Conservation (phyloP, 2,888 invertebrate species). For the Lithodes maja region DNA sequence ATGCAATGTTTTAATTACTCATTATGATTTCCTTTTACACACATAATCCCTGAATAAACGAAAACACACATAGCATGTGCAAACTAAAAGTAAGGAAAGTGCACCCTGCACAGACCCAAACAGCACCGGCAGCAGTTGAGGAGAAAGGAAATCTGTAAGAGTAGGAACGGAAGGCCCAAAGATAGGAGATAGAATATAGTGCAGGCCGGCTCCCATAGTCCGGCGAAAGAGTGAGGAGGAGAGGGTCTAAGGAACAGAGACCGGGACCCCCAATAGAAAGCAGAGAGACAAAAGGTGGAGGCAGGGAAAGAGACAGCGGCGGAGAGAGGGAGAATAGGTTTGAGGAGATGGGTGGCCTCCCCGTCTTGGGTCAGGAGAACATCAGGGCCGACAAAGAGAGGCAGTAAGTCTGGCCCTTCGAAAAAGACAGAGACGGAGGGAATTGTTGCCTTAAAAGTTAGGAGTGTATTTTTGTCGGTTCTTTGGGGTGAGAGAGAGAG, state of each 20-base stretch:
- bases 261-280: background rate
- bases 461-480: background rate
- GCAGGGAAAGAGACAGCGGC: background rate
- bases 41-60: no score
- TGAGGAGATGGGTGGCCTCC: background rate
- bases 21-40: no score
- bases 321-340: background rate
- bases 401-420: background rate
- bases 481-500: background rate
- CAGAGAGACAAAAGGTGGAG: background rate
- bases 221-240: background rate
- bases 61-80: no score
- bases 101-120: no score
- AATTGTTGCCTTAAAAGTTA: slow-evolving; percentile 2
- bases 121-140: background rate
- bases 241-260: no score
- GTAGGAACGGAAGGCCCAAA: background rate
- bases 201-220: no score
- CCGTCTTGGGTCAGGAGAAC: background rate
- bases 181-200: background rate
- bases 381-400: background rate
- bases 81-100: no score
- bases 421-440: slow-evolving; percentile 1
- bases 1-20: no score
- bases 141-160: background rate